Conservation (phyloP, 2,888 invertebrate species). For the Acanthosepion esculentum region DNA sequence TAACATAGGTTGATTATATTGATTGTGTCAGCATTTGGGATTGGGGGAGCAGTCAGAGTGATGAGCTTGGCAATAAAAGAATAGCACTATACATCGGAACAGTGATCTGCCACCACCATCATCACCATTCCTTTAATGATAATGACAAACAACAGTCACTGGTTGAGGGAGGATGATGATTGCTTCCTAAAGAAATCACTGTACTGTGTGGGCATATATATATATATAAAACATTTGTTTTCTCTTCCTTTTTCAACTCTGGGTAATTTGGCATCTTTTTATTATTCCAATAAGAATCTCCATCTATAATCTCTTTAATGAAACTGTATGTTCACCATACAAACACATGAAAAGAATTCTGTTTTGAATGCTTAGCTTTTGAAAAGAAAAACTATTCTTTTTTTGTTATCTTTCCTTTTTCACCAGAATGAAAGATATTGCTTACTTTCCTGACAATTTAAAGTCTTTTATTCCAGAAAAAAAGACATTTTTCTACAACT, state of each 20-base stretch:
- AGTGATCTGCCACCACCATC: neutral
- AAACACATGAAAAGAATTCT: neutral
- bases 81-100: neutral
- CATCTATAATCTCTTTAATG: neutral
- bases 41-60: neutral
- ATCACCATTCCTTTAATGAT: neutral
- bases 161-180: neutral
- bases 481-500: neutral
- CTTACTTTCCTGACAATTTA: neutral
- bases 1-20: neutral
- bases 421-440: constrained; percentile 1
- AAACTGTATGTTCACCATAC: neutral
- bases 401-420: neutral
- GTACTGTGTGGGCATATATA: neutral
- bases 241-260: neutral
- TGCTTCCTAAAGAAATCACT: neutral
- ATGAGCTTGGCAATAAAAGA: neutral
- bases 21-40: neutral
- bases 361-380: neutral
- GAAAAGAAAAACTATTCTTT: neutral
- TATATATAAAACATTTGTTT: neutral
- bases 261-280: constrained; percentile 21
- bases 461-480: neutral
- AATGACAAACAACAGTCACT: neutral
- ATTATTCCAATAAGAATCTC: neutral